Conservation (phyloP, 2,113 vertebrate genomes). For the Nothoprocta perdicaria region DNA sequence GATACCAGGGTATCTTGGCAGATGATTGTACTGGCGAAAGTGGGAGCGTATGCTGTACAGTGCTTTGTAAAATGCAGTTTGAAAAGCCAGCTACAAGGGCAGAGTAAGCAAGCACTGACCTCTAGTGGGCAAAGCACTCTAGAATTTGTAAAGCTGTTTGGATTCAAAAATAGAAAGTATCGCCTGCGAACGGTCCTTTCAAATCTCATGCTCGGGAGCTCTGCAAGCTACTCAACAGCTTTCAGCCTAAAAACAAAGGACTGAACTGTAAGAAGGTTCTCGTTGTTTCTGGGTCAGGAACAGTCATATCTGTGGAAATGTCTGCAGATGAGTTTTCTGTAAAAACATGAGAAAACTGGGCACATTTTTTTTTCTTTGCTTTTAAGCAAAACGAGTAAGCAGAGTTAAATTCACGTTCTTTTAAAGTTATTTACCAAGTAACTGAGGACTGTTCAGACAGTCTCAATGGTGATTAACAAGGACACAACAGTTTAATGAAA, state of each 20-base stretch:
- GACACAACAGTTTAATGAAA: neutral
- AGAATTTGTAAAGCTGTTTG: neutral
- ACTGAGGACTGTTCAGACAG: neutral
- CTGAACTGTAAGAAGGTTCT: neutral
- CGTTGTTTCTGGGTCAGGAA: neutral
- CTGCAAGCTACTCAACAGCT: neutral
- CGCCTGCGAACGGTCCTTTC: fast-evolving
- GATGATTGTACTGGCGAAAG: neutral
- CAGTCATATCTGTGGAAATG: neutral
- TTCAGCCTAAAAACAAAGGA: neutral
- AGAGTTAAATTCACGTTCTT: neutral
- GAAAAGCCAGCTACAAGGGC: fast-evolving
- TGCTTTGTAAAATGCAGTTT: neutral
- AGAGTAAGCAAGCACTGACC: conserved; percentile 28
- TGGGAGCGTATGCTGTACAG: fast-evolving
- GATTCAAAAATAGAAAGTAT: neutral
- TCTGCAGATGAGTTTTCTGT: neutral
- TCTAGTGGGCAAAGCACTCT: neutral
- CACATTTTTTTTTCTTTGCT: neutral
- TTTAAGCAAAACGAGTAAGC: fast-evolving
- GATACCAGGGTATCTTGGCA: neutral
- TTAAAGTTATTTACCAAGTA: neutral
- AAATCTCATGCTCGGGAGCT: neutral
- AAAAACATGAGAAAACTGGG: neutral
- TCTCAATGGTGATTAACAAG: neutral